Evolutionary conservation across 2,113 vertebrate genomes (phyloP).

Genomic region (Morone saxatilis): DNA sequence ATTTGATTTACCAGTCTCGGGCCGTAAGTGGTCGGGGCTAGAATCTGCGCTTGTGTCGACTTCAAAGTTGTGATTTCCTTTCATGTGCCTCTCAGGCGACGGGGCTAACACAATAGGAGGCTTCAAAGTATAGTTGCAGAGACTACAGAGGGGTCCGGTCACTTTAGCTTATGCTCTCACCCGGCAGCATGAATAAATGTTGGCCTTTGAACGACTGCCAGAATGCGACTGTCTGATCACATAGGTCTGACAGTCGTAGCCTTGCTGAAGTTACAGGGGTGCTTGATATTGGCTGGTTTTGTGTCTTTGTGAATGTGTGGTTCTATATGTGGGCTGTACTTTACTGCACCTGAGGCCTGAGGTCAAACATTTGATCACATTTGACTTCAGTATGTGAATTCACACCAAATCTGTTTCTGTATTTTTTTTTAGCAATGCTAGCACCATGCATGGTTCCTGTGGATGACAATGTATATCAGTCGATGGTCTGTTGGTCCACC

Average conservation of each 20-base stretch:
- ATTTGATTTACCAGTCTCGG: conserved; percentile 49
- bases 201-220: conserved; percentile 75
- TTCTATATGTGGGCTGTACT: background rate
- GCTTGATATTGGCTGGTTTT: background rate
- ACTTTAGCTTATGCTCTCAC: conserved; percentile 51
- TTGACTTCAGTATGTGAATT: conserved; percentile 5
- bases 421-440: background rate
- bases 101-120: conserved; percentile 65
- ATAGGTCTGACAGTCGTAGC: conserved; percentile 6
- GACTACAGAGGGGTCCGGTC: conserved; percentile 84
- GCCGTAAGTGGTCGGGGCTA: conserved; percentile 50
- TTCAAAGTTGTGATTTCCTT: conserved; percentile 81
- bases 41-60: conserved; percentile 66
- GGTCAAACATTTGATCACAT: background rate
- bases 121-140: conserved; percentile 77
- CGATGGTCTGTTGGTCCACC: too few relatives aligned
- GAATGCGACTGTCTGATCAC: conserved; percentile 45
- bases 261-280: conserved; percentile 18
- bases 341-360: background rate
- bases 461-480: background rate
- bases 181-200: conserved; percentile 62
- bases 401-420: background rate
- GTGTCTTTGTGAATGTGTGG: background rate
- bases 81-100: conserved; percentile 76
- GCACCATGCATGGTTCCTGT: background rate